phyloP scores from a whole-genome alignment of 2,797 vertebrate species.

The Eulemur rubriventer region DNA sequence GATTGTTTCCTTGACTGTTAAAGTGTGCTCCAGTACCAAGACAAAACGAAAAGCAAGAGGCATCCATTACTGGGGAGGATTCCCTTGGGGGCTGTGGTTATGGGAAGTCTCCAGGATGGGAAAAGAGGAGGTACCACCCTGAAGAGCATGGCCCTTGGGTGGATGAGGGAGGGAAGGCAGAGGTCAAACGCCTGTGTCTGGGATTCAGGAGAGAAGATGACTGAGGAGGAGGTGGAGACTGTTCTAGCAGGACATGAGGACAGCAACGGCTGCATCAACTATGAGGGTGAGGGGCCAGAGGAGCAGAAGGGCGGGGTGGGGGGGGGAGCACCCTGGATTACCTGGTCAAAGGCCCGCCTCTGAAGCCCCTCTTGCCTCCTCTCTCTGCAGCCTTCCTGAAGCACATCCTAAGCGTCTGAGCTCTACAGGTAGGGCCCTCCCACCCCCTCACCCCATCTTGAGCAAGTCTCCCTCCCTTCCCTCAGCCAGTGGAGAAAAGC shows the following conservation, averaged over 20 bases:
- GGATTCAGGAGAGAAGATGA: constrained; percentile 91
- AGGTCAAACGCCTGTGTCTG: constrained; percentile 31
- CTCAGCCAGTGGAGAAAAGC: neutral
- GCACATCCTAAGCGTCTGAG: constrained; percentile 93
- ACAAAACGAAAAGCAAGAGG: neutral
- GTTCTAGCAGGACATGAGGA: constrained; percentile 92
- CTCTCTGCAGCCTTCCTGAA: constrained; percentile 91
- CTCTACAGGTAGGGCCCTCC: neutral
- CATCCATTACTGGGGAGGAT: neutral
- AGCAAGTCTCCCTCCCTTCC: neutral
- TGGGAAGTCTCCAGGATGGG: neutral
- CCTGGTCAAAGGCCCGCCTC: neutral
- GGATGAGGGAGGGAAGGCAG: neutral
- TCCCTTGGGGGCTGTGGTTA: neutral
- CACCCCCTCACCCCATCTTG: neutral
- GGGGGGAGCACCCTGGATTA: neutral
- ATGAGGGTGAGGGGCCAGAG: constrained; percentile 89
- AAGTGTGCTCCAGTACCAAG: neutral
- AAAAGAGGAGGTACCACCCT: neutral
- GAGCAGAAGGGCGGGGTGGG: neutral
- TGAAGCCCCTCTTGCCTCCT: constrained; percentile 6
- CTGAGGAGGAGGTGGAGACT: constrained; percentile 92
- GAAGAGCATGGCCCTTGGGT: neutral
- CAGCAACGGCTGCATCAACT: constrained; percentile 93
- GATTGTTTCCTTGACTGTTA: neutral